A percentile compares a stretch with the other conserved stretches of the same genome.
Evolutionary conservation across 2,888 invertebrate species (phyloP).

Genomic region (Caenorhabditis imperialis): DNA sequence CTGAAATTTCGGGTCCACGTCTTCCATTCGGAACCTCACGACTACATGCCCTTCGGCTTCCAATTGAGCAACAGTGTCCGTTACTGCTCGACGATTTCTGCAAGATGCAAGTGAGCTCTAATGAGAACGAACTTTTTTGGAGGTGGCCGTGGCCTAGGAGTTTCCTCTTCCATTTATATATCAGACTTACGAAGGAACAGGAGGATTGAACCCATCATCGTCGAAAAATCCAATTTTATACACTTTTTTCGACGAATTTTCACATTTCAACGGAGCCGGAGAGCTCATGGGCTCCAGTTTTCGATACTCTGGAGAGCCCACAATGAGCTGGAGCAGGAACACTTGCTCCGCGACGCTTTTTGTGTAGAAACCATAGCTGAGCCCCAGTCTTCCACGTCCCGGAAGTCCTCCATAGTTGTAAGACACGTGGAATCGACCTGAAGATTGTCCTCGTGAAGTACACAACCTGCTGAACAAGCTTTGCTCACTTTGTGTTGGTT

Average conservation of each 20-base stretch:
- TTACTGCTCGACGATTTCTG: conserved; percentile 68
- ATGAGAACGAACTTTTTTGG: too few species aligned
- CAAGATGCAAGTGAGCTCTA: too few species aligned
- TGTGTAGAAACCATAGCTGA: conserved; percentile 75
- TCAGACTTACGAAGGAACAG: conserved; percentile 78
- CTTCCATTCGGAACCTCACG: conserved; percentile 63
- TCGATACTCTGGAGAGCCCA: conserved; percentile 59
- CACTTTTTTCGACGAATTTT: not conserved
- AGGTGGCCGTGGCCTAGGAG: too few species aligned
- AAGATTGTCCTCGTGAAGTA: too few species aligned
- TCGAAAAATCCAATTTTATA: conserved; percentile 78
- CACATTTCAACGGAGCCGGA: conserved; percentile 29
- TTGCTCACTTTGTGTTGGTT: conserved; percentile 78
- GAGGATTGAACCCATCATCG: conserved; percentile 77
- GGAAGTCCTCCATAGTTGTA: conserved; percentile 72
- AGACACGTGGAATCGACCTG: conserved; percentile 65
- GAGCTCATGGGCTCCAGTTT: conserved; percentile 54
- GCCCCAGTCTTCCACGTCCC: conserved; percentile 72
- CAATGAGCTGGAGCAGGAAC: conserved; percentile 52
- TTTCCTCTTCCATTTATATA: too few species aligned
- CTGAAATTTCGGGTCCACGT: conserved; percentile 57
- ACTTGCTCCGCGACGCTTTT: conserved; percentile 72
- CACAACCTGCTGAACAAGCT: too few species aligned
- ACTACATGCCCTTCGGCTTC: conserved; percentile 68
- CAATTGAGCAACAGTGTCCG: conserved; percentile 69